Conservation (phyloP, 2,888 invertebrate genomes). For the Plagodis pulveraria region DNA sequence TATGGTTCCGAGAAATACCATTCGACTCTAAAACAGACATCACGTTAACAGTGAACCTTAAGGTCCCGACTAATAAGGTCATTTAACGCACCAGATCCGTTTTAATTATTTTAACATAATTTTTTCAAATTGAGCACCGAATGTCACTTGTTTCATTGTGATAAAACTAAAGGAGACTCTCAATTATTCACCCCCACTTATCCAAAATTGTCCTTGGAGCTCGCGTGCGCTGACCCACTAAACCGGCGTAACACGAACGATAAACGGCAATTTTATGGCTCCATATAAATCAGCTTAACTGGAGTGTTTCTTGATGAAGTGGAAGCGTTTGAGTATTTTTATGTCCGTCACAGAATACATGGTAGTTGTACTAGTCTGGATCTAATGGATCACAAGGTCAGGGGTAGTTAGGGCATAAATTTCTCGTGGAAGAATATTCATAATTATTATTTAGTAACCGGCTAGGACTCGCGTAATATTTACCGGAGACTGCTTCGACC, state of each 20-base stretch:
- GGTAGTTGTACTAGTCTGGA: background rate
- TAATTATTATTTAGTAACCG: too few relatives aligned
- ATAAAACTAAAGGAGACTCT: background rate
- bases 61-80: too few relatives aligned
- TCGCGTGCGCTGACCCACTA: conserved; percentile 35
- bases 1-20: too few relatives aligned
- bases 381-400: conserved; percentile 26
- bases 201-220: conserved; percentile 10
- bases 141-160: too few relatives aligned
- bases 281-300: conserved; percentile 39
- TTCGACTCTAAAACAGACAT: too few relatives aligned
- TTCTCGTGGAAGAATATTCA: background rate
- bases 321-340: conserved; percentile 26
- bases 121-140: too few relatives aligned
- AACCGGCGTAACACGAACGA: conserved; percentile 26
- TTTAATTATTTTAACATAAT: too few relatives aligned
- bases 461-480: too few relatives aligned
- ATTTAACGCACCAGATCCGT: too few relatives aligned
- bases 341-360: conserved; percentile 12
- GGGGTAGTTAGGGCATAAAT: conserved; percentile 5
- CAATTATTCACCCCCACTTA: conserved; percentile 1
- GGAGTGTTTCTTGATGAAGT: conserved; percentile 36
- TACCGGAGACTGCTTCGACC: too few relatives aligned
- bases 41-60: too few relatives aligned
- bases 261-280: conserved; percentile 37